Percentiles rank a stretch among this genome's conserved stretches.
These are phyloP conservation scores for Lycorma delicatula DNA, from an alignment of 1,140 invertebrate genomes.

Conservation along the genomic window DNA sequence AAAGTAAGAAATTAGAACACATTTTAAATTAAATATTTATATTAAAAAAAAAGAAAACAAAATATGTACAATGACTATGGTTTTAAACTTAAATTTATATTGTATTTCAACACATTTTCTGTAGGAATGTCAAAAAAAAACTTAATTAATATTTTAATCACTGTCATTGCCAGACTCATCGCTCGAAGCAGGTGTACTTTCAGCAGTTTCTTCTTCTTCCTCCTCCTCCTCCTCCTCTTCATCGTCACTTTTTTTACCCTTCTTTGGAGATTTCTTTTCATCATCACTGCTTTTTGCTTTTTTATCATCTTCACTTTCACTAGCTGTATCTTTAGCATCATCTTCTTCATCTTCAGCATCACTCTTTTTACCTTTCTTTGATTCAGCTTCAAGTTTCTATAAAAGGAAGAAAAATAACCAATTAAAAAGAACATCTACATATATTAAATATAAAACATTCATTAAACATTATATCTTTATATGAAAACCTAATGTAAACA, in stretches of 20 bases:
- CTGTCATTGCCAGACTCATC: slow-evolving; percentile 27
- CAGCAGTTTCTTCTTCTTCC: slow-evolving; percentile 36
- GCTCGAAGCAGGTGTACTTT: slow-evolving; percentile 40
- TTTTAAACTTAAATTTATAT: no score
- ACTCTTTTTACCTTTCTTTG: slow-evolving; percentile 3
- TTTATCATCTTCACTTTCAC: slow-evolving; percentile 23
- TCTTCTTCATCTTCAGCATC: background rate
- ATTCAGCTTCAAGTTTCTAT: slow-evolving; percentile 20
- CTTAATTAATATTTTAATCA: slow-evolving; percentile 2
- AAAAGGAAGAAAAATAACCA: background rate
- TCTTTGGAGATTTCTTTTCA: slow-evolving; percentile 21
- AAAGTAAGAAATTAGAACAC: no score
- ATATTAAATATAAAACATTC: background rate
- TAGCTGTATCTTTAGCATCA: slow-evolving; percentile 9
- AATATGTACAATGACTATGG: no score
- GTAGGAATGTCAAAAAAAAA: no score
- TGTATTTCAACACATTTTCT: no score
- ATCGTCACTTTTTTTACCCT: slow-evolving; percentile 31
- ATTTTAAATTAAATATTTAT: no score
- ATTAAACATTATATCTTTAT: no score
- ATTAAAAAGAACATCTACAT: background rate
- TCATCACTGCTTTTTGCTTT: slow-evolving; percentile 22
- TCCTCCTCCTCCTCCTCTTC: slow-evolving; percentile 38
- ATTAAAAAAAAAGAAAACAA: no score
- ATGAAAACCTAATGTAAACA: no score